phyloP scores from a whole-genome alignment of 1,140 invertebrate genomes.

The Coenobita brevimanus region DNA sequence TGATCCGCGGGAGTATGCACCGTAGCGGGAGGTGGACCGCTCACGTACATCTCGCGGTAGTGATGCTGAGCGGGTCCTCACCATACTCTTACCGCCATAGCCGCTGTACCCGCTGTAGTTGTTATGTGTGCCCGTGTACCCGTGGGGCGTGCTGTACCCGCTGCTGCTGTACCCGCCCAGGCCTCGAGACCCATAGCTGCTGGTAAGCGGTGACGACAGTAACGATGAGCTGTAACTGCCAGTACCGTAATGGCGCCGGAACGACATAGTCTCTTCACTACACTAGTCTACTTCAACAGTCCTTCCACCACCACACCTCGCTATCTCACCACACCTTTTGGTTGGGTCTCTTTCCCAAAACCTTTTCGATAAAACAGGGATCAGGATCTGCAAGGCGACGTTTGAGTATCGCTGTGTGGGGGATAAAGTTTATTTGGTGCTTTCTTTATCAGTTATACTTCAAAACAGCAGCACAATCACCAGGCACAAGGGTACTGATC shows the following conservation, averaged over 20 bases:
- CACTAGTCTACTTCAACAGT: not conserved
- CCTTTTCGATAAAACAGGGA: too few relatives aligned
- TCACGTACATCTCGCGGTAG: slow-evolving; percentile 36
- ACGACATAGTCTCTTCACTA: slow-evolving; percentile 18
- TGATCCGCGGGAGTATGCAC: slow-evolving; percentile 10
- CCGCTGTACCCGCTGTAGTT: not conserved
- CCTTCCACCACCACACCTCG: not conserved
- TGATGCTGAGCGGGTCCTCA: slow-evolving; percentile 21
- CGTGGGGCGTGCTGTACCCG: not conserved
- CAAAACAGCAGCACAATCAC: too few relatives aligned
- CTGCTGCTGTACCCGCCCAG: slow-evolving; percentile 36
- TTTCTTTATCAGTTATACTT: too few relatives aligned
- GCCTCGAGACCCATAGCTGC: slow-evolving; percentile 33
- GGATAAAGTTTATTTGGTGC: too few relatives aligned
- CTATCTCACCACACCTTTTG: not conserved
- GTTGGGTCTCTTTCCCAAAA: too few relatives aligned
- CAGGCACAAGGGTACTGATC: too few relatives aligned
- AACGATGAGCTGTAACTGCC: slow-evolving; percentile 50
- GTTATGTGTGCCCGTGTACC: not conserved
- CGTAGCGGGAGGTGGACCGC: slow-evolving; percentile 27
- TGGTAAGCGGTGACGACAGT: slow-evolving; percentile 25
- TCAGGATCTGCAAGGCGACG: too few relatives aligned
- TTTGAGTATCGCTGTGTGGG: too few relatives aligned
- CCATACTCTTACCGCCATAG: not conserved
- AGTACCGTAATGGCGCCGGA: slow-evolving; percentile 45